Evolutionary conservation across 2,888 invertebrate genomes (phyloP).

Genomic region (Xanthia togata): DNA sequence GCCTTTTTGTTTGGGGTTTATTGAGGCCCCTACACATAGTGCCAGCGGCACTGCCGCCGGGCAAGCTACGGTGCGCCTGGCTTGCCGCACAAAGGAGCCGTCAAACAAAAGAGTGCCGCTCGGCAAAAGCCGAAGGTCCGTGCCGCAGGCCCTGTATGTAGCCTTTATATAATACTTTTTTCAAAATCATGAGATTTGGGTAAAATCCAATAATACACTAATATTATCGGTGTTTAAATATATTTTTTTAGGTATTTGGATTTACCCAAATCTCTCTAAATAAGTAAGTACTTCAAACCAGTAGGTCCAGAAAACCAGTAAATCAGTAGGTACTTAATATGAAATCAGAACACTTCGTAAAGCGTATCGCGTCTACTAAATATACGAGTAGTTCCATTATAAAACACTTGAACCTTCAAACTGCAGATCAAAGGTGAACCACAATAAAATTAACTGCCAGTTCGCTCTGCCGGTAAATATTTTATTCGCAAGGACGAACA

Average conservation of each 20-base stretch:
- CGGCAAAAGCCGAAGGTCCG: no score
- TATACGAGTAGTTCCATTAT: slow-evolving; percentile 25
- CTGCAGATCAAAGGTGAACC: slow-evolving; percentile 62
- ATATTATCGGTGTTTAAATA: background rate
- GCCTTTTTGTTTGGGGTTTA: no score
- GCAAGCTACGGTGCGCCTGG: no score
- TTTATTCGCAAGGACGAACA: slow-evolving; percentile 53
- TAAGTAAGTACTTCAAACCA: background rate
- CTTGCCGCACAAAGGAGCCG: no score
- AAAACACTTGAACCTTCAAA: slow-evolving; percentile 55
- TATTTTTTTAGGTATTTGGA: background rate
- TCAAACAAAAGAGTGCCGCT: no score
- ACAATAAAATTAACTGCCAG: slow-evolving; percentile 50
- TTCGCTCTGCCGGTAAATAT: slow-evolving; percentile 51
- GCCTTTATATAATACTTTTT: no score
- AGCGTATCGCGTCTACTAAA: slow-evolving; percentile 22
- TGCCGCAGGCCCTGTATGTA: no score
- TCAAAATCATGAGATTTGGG: no score
- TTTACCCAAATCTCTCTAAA: background rate
- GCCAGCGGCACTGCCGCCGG: no score
- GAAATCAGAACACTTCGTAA: background rate
- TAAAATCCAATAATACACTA: no score
- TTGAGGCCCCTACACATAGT: no score
- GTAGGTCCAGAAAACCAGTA: background rate
- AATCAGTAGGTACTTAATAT: background rate